A percentile compares a stretch with the other conserved stretches of the same genome.
Evolutionary conservation across 2,888 invertebrate genomes (phyloP).

Genomic region (Leptopilina drosophilae): DNA sequence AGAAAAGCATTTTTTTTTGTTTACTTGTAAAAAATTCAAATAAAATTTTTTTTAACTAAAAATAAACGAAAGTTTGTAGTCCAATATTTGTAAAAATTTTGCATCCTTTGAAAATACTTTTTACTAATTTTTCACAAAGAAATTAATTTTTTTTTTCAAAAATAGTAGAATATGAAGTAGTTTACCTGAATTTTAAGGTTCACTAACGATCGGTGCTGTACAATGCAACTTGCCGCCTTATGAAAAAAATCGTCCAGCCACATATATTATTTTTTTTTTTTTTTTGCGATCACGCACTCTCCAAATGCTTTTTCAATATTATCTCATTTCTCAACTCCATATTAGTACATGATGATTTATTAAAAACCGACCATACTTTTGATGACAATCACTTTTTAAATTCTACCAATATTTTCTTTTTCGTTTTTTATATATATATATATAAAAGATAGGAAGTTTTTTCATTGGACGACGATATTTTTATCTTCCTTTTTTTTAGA

Average conservation of each 20-base stretch:
- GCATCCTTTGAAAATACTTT: too few relatives aligned
- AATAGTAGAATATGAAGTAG: not conserved
- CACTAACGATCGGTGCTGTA: constrained; percentile 26
- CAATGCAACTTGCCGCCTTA: constrained; percentile 28
- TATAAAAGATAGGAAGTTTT: constrained; percentile 33
- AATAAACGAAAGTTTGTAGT: not conserved
- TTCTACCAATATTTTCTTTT: constrained; percentile 4
- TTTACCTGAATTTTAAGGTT: constrained; percentile 36
- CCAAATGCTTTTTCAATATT: constrained; percentile 13
- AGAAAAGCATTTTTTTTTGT: not conserved
- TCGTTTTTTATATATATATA: not conserved
- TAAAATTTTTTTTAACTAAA: not conserved
- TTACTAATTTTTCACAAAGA: too few relatives aligned
- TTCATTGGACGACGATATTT: constrained; percentile 14
- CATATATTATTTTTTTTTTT: constrained; percentile 1
- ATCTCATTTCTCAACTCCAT: constrained; percentile 12
- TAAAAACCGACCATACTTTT: constrained; percentile 38
- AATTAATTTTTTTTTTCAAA: not conserved
- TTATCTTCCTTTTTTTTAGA: constrained; percentile 13
- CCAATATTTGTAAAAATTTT: too few relatives aligned
- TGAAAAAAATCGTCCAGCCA: constrained; percentile 31
- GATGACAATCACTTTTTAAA: constrained; percentile 16
- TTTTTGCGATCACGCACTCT: constrained; percentile 36
- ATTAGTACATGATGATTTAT: constrained; percentile 24
- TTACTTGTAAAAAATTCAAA: not conserved